Evolutionary conservation across 2,888 invertebrate species (phyloP), one percentile per base, ranked within the genome.

Genomic region (Agriopis aurantiaria): DNA sequence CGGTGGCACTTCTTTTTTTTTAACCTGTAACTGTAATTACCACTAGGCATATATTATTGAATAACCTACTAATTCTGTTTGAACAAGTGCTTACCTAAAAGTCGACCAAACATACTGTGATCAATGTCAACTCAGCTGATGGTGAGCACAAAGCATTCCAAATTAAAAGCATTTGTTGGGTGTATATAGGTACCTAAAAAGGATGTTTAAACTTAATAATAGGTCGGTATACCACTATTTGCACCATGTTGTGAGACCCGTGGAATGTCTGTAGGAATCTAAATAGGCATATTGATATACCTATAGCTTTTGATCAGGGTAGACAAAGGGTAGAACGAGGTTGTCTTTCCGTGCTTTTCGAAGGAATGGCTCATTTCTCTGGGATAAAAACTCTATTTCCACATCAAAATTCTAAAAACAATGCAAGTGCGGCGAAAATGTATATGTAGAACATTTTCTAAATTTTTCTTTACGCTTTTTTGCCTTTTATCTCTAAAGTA

Each of bases 11-110:
- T 33, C 33, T 5, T 3, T 5, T 33, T 33, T 33, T 33, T 33
- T 33, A 5, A 33, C 4, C 1, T 33, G 33, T 3, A 33, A 33
- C 33, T 3, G 3, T 33, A 33, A 33, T 3, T 33, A 33, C 33
- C 3, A 23, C n/a, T 33, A 3, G 23, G 5, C 3, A 0, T 33
- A 43, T 43, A 43, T 23, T 52, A 14, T 80, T 80, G 81, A 82
- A 86, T 82, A 78, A 71, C 71, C 75, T 76, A 75, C 73, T 83
- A 81, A 84, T 85, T 84, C 76, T 86, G 82, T 88, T 83, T 83
- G 80, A 72, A 78, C 89, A 89, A 85, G 80, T 87, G 89, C 67
- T 68, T 9, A 12, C 9, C 41, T 56, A 9, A 5, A 41, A 55
- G 41, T 41, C 45, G 23, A 23, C 43, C 43, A 55, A 12, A 23